These are phyloP conservation scores for Drosophila kanapiae DNA, from an alignment of 1,140 invertebrate genomes.

Conservation along the genomic window DNA sequence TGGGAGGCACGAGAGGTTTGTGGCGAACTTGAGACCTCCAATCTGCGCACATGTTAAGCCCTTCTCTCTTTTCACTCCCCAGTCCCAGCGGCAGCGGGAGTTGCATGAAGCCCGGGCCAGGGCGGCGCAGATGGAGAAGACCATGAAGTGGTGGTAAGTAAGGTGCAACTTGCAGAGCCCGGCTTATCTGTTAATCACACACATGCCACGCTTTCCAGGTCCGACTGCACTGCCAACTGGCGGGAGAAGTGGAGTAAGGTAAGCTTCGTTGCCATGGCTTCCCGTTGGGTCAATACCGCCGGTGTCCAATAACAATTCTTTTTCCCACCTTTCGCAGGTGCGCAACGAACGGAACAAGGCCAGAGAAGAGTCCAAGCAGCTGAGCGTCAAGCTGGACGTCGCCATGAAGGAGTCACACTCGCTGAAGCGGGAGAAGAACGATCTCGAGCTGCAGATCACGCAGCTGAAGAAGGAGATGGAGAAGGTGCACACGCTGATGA, in stretches of 20 bases:
- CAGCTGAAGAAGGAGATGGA: slow-evolving; percentile 93
- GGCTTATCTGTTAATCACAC: slow-evolving; percentile 12
- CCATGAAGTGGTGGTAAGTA: slow-evolving; percentile 96
- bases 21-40: not conserved
- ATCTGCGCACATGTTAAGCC: not conserved
- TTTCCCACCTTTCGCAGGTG: slow-evolving; percentile 85
- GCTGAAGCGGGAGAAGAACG: slow-evolving; percentile 92
- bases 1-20: slow-evolving; percentile 90
- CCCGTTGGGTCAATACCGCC: slow-evolving; percentile 63
- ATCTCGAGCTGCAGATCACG: slow-evolving; percentile 92
- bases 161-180: no score
- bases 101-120: slow-evolving; percentile 95
- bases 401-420: slow-evolving; percentile 91
- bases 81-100: slow-evolving; percentile 91
- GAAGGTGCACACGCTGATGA: slow-evolving; percentile 89
- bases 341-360: slow-evolving; percentile 94
- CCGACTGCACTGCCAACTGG: slow-evolving; percentile 89
- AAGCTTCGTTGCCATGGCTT: slow-evolving; percentile 57
- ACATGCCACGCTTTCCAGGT: slow-evolving; percentile 86
- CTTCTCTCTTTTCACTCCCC: not conserved
- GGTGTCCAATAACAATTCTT: slow-evolving; percentile 35
- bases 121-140: slow-evolving; percentile 99
- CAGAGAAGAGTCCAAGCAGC: slow-evolving; percentile 93
- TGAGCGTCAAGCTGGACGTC: slow-evolving; percentile 92
- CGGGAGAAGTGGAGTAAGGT: slow-evolving; percentile 98